Base-by-base conservation (phyloP, 2,113 vertebrate genomes). In the Apus apus region DNA sequence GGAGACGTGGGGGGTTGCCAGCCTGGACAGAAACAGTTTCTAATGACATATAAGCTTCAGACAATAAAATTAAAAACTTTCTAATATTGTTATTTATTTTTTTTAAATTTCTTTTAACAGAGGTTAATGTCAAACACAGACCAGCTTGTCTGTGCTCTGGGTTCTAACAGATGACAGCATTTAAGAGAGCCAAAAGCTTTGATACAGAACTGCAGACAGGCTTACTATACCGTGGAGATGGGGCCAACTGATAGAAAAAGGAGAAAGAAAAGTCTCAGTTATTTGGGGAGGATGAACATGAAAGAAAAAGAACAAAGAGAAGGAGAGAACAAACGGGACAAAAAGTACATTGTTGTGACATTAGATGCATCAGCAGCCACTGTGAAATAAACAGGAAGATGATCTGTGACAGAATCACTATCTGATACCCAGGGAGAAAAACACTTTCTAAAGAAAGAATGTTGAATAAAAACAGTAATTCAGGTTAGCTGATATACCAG, bases 111-210 rank as follows among this genome's bases (percentile, higher is more conserved):
- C 10, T 38, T 38, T 64, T 46, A 32, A 58, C 27, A 27, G 2
- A 15, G 48, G 5, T 22, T 50, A 13, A 9, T 58, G 81, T 38
- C 16, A 66, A 87, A 70, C 11, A 17, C 20, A 26, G 11, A 19
- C 64, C 22, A 67, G 32, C 5, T 74, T 74, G 25, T 30, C 16
- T n/a, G 23, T 23, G 29, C 21, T 70, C 4, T 5, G 2, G 4
- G 4, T n/a, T 15, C 53, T 43, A 82, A 36, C 3, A 46, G 25
- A 34, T 13, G 38, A 38, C 0, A 0, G 25, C 22, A 25, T 38
- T 71, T 12, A 50, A 17, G 25, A 74, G 12, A 94, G 50, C 2
- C 13, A 51, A 66, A 85, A 56, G 15, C 13, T 51, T 19, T 29
- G 38, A 58, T 13, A 17, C 1, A 83, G 25, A 88, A 50, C 22